These are phyloP conservation scores for Catharus ustulatus DNA, from an alignment of 2,797 vertebrate species.

Conservation along the genomic window DNA sequence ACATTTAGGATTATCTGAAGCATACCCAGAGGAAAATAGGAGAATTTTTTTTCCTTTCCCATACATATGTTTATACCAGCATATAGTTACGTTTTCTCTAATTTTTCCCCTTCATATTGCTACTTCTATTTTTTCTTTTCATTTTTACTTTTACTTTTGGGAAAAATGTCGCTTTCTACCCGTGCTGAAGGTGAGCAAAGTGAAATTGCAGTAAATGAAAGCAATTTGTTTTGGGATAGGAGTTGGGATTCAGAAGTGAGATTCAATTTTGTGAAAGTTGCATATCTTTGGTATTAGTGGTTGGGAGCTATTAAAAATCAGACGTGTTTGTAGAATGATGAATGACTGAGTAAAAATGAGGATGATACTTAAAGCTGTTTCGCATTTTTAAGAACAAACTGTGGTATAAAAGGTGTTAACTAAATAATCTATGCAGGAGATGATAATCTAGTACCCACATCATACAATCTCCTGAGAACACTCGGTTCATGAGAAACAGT, in stretches of 20 bases:
- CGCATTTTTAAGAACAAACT: not conserved
- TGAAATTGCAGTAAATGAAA: not conserved
- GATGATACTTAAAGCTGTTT: not conserved
- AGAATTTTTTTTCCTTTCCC: not conserved
- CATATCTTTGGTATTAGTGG: not conserved
- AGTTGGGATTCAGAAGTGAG: not conserved
- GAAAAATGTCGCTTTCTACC: not conserved
- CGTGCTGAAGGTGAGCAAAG: not conserved
- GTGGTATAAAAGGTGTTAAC: not conserved
- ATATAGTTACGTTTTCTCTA: not conserved
- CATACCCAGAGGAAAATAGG: not conserved
- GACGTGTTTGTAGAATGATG: not conserved
- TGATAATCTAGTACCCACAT: not conserved
- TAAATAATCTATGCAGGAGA: not conserved
- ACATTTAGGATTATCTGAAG: not conserved
- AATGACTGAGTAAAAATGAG: not conserved
- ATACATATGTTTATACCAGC: not conserved
- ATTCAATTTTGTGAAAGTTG: not conserved
- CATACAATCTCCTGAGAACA: not conserved
- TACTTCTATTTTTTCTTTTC: not conserved
- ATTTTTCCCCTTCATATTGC: not conserved
- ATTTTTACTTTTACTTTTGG: not conserved
- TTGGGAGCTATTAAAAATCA: not conserved
- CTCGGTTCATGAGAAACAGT: not conserved
- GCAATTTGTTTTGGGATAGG: not conserved